Base-by-base conservation (phyloP, 2,888 invertebrate species). In the Eupeodes latifasciatus region DNA sequence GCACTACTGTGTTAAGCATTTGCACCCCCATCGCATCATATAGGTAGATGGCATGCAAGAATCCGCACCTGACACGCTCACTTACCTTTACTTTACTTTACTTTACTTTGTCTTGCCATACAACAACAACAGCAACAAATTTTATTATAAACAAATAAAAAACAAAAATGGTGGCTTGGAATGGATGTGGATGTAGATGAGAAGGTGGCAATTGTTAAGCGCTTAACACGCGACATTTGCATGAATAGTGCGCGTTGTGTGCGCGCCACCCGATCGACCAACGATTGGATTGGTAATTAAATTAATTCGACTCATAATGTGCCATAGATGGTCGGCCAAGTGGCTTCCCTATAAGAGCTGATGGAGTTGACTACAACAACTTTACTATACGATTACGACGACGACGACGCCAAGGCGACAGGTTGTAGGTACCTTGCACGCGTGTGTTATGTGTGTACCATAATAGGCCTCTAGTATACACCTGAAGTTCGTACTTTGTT, bases 261-360 rank as follows among this genome's bases (percentile, higher is more conserved):
- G 72, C 59, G 81, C 81, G 85, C 85, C 78, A 80, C 61, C 57
- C 69, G 85, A 88, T 85, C 81, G 74, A 19, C 36, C 55, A 44
- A 19, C 77, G 88, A 88, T 88, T 85, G 81, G 85, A 85, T 85
- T 85, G 88, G 88, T 88, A 88, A 88, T 88, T 88, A 88, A 88
- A 85, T 88, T 85, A 88, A 85, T 88, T 88, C 88, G 77, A 59
- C 69, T 84, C 81, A 85, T 88, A 88, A 85, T 78, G 75, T 85
- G 51, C 88, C 85, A 69, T 84, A 83, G 87, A 81, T 88, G 87
- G 87, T 72, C 64, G 67, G 61, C 53, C n/a, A 72, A 76, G 67
- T 88, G 77, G 81, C 84, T 84, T 81, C 85, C 81, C 81, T 80
- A 80, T 59, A 77, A 47, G n/a, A 84, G 84, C 66, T 81, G 40